Evolutionary conservation across 1,140 invertebrate genomes (phyloP), one percentile per base, ranked within the genome.

Genomic region (Neocloeon triangulifer): DNA sequence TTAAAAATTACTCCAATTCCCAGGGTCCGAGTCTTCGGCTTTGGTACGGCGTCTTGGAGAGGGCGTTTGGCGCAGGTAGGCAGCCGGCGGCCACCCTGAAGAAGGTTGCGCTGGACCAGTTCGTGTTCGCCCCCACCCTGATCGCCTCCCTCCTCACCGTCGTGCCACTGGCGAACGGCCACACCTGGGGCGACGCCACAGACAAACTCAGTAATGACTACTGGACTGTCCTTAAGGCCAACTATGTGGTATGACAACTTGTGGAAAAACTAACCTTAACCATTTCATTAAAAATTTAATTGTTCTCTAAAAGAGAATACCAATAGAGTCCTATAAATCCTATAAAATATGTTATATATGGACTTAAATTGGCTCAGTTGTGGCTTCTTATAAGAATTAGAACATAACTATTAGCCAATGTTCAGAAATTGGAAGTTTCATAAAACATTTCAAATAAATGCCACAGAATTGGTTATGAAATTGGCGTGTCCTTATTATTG

Each of bases 101-200:
- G 47, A 80, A 80, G 58, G 66, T 81, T 10, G 50, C 61, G n/a
- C 47, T 64, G 14, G 81, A 89, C 56, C 82, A 89, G 52, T 30
- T 56, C 3, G 14, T 63, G 7, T 80, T 69, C 52, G 70, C 66
- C 8, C 77, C 69, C 25, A 42, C 49, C 25, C 76, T 82, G 42
- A 50, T 78, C 25, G 52, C 52, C 14, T 41, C 59, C 25, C 53
- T 77, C 34, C 40, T 76, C 2, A 47, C 48, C 7, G 18, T 55
- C 16, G 52, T 81, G 33, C 66, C 65, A 4, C 37, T 41, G 14
- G 45, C 73, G 13, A 67, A 80, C 44, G 64, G 68, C 4, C 62
- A 69, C 36, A 38, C 53, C 23, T 41, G 58, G 6, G 41, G 61
- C 2, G 40, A 51, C 12, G 58, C 73, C 29, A 60, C 65, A 47